A percentile compares a stretch with the other conserved stretches of the same genome.
Evolutionary conservation across 2,113 vertebrate species (phyloP).

Genomic region (Microcebus griseorufus): DNA sequence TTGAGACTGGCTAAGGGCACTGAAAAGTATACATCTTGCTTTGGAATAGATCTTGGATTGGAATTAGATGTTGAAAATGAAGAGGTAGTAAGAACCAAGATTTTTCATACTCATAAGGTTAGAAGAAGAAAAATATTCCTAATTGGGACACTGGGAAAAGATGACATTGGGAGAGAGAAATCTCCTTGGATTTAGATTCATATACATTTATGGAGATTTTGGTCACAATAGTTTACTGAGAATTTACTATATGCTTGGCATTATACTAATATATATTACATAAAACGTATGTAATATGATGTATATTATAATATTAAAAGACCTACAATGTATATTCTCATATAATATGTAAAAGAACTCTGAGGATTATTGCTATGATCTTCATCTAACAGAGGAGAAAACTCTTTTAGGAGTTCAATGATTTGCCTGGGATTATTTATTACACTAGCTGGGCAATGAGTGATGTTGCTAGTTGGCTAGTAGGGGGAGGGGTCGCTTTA

Average conservation of each 20-base stretch:
- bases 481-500: background rate
- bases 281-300: background rate
- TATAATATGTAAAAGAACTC: background rate
- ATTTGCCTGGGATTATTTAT: background rate
- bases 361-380: background rate
- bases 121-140: slow-evolving; percentile 13
- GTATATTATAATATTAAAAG: background rate
- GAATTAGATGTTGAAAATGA: background rate
- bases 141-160: background rate
- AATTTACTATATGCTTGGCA: background rate
- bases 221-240: background rate
- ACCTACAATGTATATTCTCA: background rate
- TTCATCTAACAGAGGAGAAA: background rate
- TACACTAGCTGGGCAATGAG: too few species aligned
- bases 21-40: background rate
- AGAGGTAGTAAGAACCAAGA: background rate
- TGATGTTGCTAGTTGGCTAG: background rate
- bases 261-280: background rate
- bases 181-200: slow-evolving; percentile 5
- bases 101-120: background rate
- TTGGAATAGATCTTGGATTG: background rate
- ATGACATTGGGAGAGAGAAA: background rate
- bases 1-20: background rate
- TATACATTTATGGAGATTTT: background rate
- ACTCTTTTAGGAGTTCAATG: background rate